A percentile compares a stretch with the other conserved stretches of the same genome.
These are phyloP conservation scores for Agrenia bidenticulata DNA, from an alignment of 2,888 invertebrate genomes.

Conservation along the genomic window DNA sequence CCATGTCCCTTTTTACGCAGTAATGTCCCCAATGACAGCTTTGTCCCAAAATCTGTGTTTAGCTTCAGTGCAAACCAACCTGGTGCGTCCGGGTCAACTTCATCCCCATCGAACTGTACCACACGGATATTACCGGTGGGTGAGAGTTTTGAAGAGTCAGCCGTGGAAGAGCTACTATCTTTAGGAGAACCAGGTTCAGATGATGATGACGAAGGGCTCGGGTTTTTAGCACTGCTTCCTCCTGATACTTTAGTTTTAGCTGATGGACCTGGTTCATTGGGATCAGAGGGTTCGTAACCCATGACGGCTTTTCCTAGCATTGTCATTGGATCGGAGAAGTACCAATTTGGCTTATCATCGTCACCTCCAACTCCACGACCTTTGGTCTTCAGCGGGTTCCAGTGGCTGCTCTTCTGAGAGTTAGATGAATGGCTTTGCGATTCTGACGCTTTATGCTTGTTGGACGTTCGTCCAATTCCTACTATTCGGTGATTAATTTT, in stretches of 20 bases:
- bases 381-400: too few relatives aligned
- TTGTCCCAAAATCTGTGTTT: not conserved
- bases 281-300: conserved; percentile 10
- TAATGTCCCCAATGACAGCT: not conserved
- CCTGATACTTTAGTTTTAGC: not conserved
- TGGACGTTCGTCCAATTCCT: too few relatives aligned
- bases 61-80: conserved; percentile 4
- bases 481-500: too few relatives aligned
- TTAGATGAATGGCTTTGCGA: too few relatives aligned
- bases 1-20: not conserved
- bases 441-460: too few relatives aligned
- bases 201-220: not conserved
- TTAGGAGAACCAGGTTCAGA: too few relatives aligned
- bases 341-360: conserved; percentile 6
- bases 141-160: not conserved
- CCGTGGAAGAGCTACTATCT: too few relatives aligned
- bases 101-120: not conserved
- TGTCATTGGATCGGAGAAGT: not conserved
- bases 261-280: not conserved
- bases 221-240: too few relatives aligned
- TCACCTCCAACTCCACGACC: not conserved
- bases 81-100: not conserved
- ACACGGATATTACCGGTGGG: not conserved
- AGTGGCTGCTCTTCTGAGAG: too few relatives aligned
- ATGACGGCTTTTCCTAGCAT: not conserved